These are phyloP conservation scores for Meliscaeva auricollis DNA, from an alignment of 2,888 invertebrate species.

Conservation along the genomic window DNA sequence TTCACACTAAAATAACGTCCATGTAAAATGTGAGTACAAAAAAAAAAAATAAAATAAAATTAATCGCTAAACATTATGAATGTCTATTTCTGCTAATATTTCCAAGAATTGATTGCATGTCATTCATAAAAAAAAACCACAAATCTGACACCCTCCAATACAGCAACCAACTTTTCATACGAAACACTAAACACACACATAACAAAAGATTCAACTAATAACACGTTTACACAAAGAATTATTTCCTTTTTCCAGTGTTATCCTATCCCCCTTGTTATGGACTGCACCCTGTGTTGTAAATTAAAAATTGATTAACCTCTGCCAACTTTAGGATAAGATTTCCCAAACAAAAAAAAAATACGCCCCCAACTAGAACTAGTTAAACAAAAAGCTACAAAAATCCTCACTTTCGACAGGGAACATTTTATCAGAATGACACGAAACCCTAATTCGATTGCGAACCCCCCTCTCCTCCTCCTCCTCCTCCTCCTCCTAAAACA, in stretches of 20 bases:
- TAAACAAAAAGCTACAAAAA: slow-evolving; percentile 18
- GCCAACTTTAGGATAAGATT: slow-evolving; percentile 37
- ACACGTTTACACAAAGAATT: slow-evolving; percentile 56
- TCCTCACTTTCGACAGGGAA: slow-evolving; percentile 32
- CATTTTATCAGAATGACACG: slow-evolving; percentile 60
- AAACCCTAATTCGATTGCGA: slow-evolving; percentile 22
- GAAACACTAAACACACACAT: background rate
- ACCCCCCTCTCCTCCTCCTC: no score
- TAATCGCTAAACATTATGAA: no score
- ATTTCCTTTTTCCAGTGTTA: slow-evolving; percentile 27
- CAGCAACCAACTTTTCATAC: slow-evolving; percentile 40
- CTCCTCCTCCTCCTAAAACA: background rate
- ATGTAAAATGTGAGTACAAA: no score
- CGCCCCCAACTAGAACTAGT: slow-evolving; percentile 15
- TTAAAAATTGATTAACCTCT: slow-evolving; percentile 71
- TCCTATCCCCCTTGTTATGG: background rate
- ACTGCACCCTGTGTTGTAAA: slow-evolving; percentile 59
- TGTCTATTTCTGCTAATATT: no score
- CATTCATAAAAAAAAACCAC: slow-evolving; percentile 13
- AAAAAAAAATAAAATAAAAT: no score
- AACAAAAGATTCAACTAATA: slow-evolving; percentile 44
- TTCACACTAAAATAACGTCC: no score
- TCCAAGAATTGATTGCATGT: slow-evolving; percentile 47
- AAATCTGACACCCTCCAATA: slow-evolving; percentile 17
- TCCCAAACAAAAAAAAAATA: background rate